These are phyloP conservation scores for Acanthis flammea DNA, from an alignment of 2,797 vertebrate species.

Conservation along the genomic window DNA sequence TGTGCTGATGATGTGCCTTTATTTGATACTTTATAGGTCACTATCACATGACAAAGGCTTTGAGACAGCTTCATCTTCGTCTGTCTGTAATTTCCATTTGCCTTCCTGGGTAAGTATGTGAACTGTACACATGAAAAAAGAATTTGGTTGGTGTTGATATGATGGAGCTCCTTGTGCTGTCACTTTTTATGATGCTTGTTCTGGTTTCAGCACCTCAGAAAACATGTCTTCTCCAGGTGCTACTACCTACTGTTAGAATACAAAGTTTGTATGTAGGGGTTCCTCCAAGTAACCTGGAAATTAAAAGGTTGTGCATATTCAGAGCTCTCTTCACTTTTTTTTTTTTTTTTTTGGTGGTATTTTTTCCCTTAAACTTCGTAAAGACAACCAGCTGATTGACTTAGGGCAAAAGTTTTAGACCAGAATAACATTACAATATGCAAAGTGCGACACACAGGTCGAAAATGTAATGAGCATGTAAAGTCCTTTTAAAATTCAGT, in stretches of 20 bases:
- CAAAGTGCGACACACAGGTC: not conserved
- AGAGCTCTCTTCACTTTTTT: not conserved
- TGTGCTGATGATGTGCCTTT: slow-evolving; percentile 84
- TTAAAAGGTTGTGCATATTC: not conserved
- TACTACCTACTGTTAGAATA: not conserved
- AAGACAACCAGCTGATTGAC: not conserved
- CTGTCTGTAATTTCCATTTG: slow-evolving; percentile 88
- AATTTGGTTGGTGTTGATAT: not conserved
- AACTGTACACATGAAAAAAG: slow-evolving; percentile 65
- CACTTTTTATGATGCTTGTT: not conserved
- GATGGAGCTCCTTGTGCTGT: not conserved
- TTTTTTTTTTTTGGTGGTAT: not conserved
- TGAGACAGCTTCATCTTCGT: slow-evolving; percentile 88
- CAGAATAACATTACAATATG: not conserved
- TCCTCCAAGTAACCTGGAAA: not conserved
- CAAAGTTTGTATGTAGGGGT: not conserved
- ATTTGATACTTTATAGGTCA: slow-evolving; percentile 97
- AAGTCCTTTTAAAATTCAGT: not conserved
- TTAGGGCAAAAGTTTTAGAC: slow-evolving; percentile 39
- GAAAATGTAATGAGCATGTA: not conserved
- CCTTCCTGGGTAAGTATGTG: slow-evolving; percentile 91
- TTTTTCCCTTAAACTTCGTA: not conserved
- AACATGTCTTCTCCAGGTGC: not conserved
- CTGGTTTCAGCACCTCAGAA: not conserved
- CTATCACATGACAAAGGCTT: slow-evolving; percentile 93